These are phyloP conservation scores for Melieria picta DNA, from an alignment of 2,888 invertebrate genomes.

Conservation along the genomic window DNA sequence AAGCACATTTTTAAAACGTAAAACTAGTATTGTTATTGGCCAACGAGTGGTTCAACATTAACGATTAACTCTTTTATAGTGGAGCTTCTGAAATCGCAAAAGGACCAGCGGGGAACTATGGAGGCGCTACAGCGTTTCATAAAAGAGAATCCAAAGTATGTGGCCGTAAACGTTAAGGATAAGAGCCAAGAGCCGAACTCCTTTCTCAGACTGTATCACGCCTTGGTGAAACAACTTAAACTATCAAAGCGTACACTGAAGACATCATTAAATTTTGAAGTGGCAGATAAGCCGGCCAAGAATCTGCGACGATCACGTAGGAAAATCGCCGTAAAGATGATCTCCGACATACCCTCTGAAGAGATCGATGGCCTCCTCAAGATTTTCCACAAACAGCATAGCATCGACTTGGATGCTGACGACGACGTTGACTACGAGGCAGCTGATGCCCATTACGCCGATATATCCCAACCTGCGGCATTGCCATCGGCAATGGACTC, in stretches of 20 bases:
- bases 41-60: not conserved
- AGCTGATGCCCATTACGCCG: constrained; percentile 35
- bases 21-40: not conserved
- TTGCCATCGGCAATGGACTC: constrained; percentile 41
- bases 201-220: constrained; percentile 45
- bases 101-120: constrained; percentile 52
- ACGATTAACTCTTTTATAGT: constrained; percentile 42
- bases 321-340: constrained; percentile 55
- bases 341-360: constrained; percentile 55
- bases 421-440: constrained; percentile 36
- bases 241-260: constrained; percentile 48
- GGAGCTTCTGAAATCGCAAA: constrained; percentile 53
- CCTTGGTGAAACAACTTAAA: constrained; percentile 45
- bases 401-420: constrained; percentile 41
- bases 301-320: constrained; percentile 50
- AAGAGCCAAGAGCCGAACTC: constrained; percentile 6
- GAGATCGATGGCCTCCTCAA: constrained; percentile 51
- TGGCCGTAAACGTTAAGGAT: not conserved
- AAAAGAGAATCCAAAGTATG: constrained; percentile 50
- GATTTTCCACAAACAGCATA: constrained; percentile 51
- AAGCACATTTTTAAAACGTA: not conserved
- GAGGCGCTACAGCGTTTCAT: constrained; percentile 52
- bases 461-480: not conserved
- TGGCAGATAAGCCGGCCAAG: constrained; percentile 46
- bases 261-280: constrained; percentile 53